Evolutionary conservation across 2,113 vertebrate genomes (phyloP).

Genomic region (cat (Felis catus)): DNA sequence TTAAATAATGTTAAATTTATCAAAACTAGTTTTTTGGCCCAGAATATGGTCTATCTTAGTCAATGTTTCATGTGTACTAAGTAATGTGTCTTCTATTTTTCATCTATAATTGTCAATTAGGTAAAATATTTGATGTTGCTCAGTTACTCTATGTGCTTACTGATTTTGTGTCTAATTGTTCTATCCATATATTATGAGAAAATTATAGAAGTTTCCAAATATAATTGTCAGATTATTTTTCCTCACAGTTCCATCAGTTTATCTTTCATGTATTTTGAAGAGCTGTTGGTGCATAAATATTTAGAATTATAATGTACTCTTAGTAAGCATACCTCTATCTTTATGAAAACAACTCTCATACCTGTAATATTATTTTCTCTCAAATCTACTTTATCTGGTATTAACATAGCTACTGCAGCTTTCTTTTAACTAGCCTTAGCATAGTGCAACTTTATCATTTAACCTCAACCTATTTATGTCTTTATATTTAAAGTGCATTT

Average conservation of each 20-base stretch:
- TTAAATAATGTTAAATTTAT: not conserved
- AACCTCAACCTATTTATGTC: no score
- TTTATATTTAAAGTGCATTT: no score
- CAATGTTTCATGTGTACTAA: not conserved
- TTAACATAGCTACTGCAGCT: not conserved
- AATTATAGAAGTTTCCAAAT: no score
- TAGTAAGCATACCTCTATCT: not conserved
- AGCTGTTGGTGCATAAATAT: not conserved
- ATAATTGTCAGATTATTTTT: not conserved
- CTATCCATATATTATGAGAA: not conserved
- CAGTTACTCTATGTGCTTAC: not conserved
- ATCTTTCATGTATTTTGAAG: not conserved
- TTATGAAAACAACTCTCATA: not conserved
- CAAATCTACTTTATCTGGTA: not conserved
- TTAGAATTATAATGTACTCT: not conserved
- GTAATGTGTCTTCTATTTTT: not conserved
- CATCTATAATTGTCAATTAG: not conserved
- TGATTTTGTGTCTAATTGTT: not conserved
- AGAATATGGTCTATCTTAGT: no score
- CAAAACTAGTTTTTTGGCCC: no score
- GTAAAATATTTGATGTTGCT: not conserved
- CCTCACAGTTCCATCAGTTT: no score
- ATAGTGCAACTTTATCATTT: no score
- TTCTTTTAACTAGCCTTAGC: not conserved
- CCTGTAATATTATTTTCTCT: not conserved